Evolutionary conservation across 1,140 invertebrate genomes (phyloP), one percentile per base, ranked within the genome.

Genomic region (Rhopalosiphum maidis): DNA sequence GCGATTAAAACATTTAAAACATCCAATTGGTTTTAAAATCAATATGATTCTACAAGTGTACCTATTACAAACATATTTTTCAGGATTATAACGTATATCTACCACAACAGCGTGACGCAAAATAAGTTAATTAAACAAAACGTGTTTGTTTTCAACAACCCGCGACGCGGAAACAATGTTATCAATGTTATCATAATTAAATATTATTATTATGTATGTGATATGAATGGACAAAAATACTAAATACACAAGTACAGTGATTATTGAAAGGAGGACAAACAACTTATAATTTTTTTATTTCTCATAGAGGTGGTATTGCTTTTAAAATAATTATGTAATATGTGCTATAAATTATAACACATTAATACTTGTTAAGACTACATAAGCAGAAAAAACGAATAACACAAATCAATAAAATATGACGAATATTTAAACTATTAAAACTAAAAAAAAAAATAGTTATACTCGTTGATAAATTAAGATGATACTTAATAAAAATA

Each of bases 121-220:
- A 48, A 51, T 43, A 48, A 86, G 43, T 86, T 30, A n/a, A 86
- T 86, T 86, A 25, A 46, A 86, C 41, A 77, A 77, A n/a, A 77
- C 4, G 25, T 41, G 43, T 46, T 86, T 86, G 25, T 86, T 86
- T 46, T 30, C 0, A 15, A 30, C 18, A n/a, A 77, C 15, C 30
- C 60, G 15, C 60, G 23, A 46, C 37, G 37, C 25, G 41, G 37
- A 46, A 86, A 86, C 85, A 86, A 46, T 86, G 43, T 77, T 77
- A 77, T n/a, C 85, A 86, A 46, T 86, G 43, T 77, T 77, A 77
- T n/a, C n/a, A 43, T 86, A 86, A 86, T 86, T 25, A 86, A 43
- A 46, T 86, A 86, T 86, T 86, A 46, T 46, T 37, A 86, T 30
- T 86, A 8, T 30, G 15, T 4, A 15, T 43, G 23, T 21, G 11